phyloP scores from a whole-genome alignment of 2,888 invertebrate species.

The Pharmacophagus antenor region DNA sequence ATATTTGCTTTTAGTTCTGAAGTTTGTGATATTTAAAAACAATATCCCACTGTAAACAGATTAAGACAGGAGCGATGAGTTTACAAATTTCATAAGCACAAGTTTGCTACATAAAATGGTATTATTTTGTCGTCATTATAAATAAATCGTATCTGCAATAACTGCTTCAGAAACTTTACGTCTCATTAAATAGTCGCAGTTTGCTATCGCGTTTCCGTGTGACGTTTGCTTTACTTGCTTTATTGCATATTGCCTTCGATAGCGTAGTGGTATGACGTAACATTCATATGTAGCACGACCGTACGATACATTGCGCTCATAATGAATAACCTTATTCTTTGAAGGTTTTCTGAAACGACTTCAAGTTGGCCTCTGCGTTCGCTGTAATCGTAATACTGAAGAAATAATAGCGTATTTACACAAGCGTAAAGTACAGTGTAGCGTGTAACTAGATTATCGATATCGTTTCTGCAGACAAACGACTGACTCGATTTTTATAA shows the following conservation, averaged over 20 bases:
- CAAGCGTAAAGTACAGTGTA: slow-evolving; percentile 50
- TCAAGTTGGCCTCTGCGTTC: slow-evolving; percentile 37
- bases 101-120: no score
- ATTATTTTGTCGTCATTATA: not conserved
- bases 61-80: no score
- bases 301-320: slow-evolving; percentile 53
- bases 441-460: slow-evolving; percentile 54
- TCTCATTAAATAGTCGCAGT: slow-evolving; percentile 18
- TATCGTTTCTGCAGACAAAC: slow-evolving; percentile 53
- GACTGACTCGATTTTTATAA: slow-evolving; percentile 31
- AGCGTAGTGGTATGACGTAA: slow-evolving; percentile 45
- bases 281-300: slow-evolving; percentile 45
- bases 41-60: no score
- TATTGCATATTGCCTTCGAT: slow-evolving; percentile 39
- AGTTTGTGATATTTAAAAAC: no score
- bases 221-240: slow-evolving; percentile 36
- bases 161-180: not conserved
- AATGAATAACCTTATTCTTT: slow-evolving; percentile 57
- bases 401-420: slow-evolving; percentile 51
- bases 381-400: slow-evolving; percentile 37
- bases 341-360: slow-evolving; percentile 53
- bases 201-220: slow-evolving; percentile 33
- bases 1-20: no score
- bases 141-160: not conserved
- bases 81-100: no score